Evolutionary conservation across 2,113 vertebrate genomes (phyloP).

Genomic region (Hucho hucho): DNA sequence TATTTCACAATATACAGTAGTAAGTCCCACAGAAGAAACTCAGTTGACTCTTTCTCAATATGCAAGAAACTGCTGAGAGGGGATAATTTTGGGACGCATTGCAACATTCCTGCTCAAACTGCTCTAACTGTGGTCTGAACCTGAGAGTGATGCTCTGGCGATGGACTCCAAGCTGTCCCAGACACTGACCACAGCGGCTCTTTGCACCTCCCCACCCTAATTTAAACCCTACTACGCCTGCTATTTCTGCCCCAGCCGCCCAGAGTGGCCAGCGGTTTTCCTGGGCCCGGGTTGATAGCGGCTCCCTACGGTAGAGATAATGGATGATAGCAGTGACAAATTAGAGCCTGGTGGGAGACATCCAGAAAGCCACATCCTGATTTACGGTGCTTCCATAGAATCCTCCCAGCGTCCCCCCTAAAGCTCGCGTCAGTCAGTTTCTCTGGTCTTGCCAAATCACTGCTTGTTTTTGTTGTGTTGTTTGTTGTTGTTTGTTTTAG

Average conservation of each 20-base stretch:
- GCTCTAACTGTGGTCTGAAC: slow-evolving; percentile 57
- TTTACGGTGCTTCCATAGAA: too few relatives aligned
- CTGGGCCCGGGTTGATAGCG: too few relatives aligned
- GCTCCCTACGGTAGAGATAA: too few relatives aligned
- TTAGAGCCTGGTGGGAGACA: too few relatives aligned
- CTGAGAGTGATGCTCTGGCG: slow-evolving; percentile 45
- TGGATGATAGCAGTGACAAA: too few relatives aligned
- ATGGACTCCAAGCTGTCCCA: slow-evolving; percentile 43
- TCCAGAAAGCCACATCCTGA: too few relatives aligned
- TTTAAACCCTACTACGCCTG: slow-evolving; percentile 46
- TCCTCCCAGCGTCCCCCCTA: too few relatives aligned
- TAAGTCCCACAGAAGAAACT: background rate
- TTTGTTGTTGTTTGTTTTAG: too few relatives aligned
- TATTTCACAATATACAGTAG: background rate
- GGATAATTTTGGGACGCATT: slow-evolving; percentile 39
- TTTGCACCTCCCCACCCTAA: slow-evolving; percentile 47
- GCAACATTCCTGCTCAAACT: slow-evolving; percentile 39
- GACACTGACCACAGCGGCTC: slow-evolving; percentile 48
- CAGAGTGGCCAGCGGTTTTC: background rate
- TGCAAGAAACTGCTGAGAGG: slow-evolving; percentile 5
- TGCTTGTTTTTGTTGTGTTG: too few relatives aligned
- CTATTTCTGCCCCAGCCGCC: slow-evolving; percentile 38
- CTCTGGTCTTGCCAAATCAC: too few relatives aligned
- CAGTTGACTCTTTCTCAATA: too few relatives aligned
- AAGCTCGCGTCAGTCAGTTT: too few relatives aligned